Base-by-base conservation (phyloP, 1,140 invertebrate genomes). In the Batillaria attramentaria region DNA sequence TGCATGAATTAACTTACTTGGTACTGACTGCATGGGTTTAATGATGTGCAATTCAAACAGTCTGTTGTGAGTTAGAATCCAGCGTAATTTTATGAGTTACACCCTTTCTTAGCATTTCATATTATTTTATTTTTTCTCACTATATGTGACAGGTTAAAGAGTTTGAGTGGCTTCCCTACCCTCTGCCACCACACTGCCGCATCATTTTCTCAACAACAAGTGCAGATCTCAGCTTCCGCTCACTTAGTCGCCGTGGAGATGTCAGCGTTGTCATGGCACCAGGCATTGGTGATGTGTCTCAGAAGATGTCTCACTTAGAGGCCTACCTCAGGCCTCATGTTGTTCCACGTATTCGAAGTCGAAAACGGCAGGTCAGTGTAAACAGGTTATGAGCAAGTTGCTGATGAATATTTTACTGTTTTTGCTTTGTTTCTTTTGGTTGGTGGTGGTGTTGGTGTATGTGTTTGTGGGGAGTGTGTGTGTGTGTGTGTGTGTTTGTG, bases 141-240 rank as follows among this genome's bases (percentile, higher is more conserved):
- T n/a, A n/a, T n/a, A n/a, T n/a, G n/a, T n/a, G n/a, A n/a, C 78
- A 90, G 89, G 83, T 90, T 8, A 90, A 89, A 72, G 78, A 84
- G 37, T 85, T 89, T 77, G 77, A 79, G 18, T 90, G 89, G 89
- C 74, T 90, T n/a, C 87, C 89, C n/a, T 69, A 78, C 6, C 77
- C 81, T 46, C 79, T 90, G 28, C 89, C 89, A 18, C 78, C 83
- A 18, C 86, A 88, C 37, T 90, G 88, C 81, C 84, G 84, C 66
- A 69, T 90, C 28, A 87, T 90, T 28, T 72, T 88, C 37, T 89
- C 89, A 16, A 86, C 85, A 1, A 80, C 83, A 18, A 66, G 69
- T 10, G 89, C 87, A 35, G 89, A 90, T 78, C 76, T 88, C 0
- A 84, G 84, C n/a, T 84, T 79, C 70, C 79, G 81, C 42, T 79